Evolutionary conservation across 2,888 invertebrate species (phyloP).

Genomic region (Crioceris asparagi): DNA sequence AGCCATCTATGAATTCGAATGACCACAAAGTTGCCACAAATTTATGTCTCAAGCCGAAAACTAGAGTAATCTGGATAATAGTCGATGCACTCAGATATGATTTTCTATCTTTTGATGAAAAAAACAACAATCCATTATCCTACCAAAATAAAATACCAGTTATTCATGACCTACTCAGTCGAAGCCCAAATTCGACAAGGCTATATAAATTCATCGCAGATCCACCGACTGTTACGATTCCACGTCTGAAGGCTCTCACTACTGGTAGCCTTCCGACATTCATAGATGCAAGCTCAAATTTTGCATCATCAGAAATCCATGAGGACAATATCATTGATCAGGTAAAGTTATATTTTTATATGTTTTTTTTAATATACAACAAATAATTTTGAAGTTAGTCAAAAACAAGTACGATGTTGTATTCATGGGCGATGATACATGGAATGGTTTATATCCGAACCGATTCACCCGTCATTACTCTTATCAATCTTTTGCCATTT

Average conservation of each 20-base stretch:
- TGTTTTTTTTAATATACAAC: too few species aligned
- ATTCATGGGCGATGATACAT: constrained; percentile 94
- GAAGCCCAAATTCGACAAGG: constrained; percentile 52
- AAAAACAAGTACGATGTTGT: constrained; percentile 43
- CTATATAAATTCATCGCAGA: constrained; percentile 85
- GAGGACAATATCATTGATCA: constrained; percentile 92
- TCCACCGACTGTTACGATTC: constrained; percentile 96
- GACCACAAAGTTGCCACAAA: constrained; percentile 40
- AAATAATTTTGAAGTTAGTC: constrained; percentile 6
- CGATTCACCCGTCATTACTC: constrained; percentile 70
- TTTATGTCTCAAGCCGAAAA: constrained; percentile 49
- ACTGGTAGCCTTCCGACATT: constrained; percentile 97
- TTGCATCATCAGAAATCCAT: constrained; percentile 77
- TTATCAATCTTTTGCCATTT: constrained; percentile 92
- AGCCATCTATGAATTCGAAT: constrained; percentile 26
- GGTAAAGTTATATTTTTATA: too few species aligned
- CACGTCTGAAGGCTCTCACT: constrained; percentile 84
- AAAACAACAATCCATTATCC: constrained; percentile 44
- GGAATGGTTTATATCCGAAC: constrained; percentile 75
- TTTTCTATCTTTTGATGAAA: constrained; percentile 59
- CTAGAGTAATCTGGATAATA: constrained; percentile 68
- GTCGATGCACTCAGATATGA: constrained; percentile 89
- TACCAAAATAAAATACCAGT: constrained; percentile 71
- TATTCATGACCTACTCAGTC: constrained; percentile 50
- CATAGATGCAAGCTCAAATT: constrained; percentile 91